phyloP scores from a whole-genome alignment of 2,113 vertebrate species.

The Alces alces region DNA sequence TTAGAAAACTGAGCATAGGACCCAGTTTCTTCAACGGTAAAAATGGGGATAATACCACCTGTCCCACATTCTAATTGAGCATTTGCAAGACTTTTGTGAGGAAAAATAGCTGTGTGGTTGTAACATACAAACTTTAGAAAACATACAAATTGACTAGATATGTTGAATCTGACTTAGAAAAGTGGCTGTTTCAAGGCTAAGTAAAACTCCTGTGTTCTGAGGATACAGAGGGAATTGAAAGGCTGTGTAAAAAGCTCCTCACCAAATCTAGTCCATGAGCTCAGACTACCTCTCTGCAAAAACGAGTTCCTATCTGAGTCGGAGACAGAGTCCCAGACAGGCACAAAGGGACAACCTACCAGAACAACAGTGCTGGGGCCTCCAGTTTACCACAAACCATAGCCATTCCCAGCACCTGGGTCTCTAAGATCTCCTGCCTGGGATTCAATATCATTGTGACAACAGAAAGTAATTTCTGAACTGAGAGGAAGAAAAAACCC shows the following conservation, averaged over 20 bases:
- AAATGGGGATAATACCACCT: background rate
- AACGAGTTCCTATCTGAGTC: conserved; percentile 3
- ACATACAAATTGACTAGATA: background rate
- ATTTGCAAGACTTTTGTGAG: background rate
- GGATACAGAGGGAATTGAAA: background rate
- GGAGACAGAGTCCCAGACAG: conserved; percentile 16
- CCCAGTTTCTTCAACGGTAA: conserved; percentile 6
- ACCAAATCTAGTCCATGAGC: background rate
- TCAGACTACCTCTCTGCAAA: background rate
- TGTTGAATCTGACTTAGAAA: conserved; percentile 26
- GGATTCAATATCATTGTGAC: conserved; percentile 6
- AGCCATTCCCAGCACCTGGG: background rate
- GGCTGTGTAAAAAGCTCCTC: background rate
- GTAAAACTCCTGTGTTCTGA: conserved; percentile 31
- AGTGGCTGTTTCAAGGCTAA: conserved; percentile 36
- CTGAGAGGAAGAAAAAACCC: background rate
- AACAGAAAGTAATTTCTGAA: conserved; percentile 31
- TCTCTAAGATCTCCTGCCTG: background rate
- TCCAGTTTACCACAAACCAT: background rate
- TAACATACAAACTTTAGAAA: conserved; percentile 14
- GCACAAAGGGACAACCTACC: background rate
- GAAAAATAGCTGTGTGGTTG: background rate
- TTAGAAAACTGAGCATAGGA: background rate
- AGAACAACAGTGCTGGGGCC: background rate
- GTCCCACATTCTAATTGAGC: background rate